Evolutionary conservation across 2,888 invertebrate genomes (phyloP).

Genomic region (Romanomermis culicivorax): DNA sequence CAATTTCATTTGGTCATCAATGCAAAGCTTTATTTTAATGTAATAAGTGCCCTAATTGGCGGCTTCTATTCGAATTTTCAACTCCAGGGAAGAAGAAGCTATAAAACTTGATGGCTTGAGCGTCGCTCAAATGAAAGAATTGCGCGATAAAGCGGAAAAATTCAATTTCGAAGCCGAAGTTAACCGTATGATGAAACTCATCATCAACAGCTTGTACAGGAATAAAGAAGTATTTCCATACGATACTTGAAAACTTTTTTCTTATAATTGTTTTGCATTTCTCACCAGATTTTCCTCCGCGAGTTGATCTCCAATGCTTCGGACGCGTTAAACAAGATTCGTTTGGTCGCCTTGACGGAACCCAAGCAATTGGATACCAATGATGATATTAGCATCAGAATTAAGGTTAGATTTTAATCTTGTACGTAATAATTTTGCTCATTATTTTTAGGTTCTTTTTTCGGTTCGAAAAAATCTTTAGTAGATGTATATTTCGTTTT

Average conservation of each 20-base stretch:
- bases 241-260: too few relatives aligned
- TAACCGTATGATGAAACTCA: constrained; percentile 98
- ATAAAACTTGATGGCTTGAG: constrained; percentile 83
- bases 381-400: constrained; percentile 64
- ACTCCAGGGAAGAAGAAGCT: constrained; percentile 75
- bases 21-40: too few relatives aligned
- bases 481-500: too few relatives aligned
- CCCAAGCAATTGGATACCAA: constrained; percentile 52
- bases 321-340: constrained; percentile 93
- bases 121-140: constrained; percentile 73
- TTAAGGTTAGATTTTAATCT: constrained; percentile 45
- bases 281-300: constrained; percentile 61
- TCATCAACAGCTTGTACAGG: constrained; percentile 93
- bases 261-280: background rate
- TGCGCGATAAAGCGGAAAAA: constrained; percentile 54
- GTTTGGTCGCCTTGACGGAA: constrained; percentile 71
- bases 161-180: constrained; percentile 82
- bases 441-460: too few relatives aligned
- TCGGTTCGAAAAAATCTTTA: too few relatives aligned
- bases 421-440: background rate
- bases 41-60: too few relatives aligned
- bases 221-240: constrained; percentile 86
- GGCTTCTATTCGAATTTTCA: too few relatives aligned
- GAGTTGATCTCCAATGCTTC: constrained; percentile 97
- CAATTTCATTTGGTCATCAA: too few relatives aligned